Base-by-base conservation (phyloP, 2,797 vertebrate genomes). In the Varecia variegata region DNA sequence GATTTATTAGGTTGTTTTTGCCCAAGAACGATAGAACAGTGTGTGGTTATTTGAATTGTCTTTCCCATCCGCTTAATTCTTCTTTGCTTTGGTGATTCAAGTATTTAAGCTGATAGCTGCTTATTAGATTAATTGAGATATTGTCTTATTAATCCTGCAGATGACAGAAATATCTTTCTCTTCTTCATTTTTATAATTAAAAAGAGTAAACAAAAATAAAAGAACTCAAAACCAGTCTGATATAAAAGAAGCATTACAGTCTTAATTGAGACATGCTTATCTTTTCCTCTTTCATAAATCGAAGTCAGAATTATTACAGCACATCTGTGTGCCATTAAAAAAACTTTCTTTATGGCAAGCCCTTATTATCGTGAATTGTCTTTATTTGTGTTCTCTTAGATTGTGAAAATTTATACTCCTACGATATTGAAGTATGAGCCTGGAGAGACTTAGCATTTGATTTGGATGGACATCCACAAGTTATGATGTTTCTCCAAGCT, bases 1-100 rank as follows among this genome's bases (percentile, higher is more conserved):
- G 91, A 92, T 97, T 96, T 95, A 97, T 98, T 94, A 88, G 38
- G 67, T 96, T 95, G 93, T 89, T 98, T 97, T 97, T 92, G 13
- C 38, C 76, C 11, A 73, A 81, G 92, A 95, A 90, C 23, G 88
- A 93, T 45, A 97, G 93, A 93, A 93, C 47, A 95, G 73, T 5
- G 0, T 85, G 76, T 95, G 52, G 60, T 96, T 95, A 47, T 89
- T 97, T 95, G 85, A 93, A 95, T 81, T 96, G 56, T 40, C 50
- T 71, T 95, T 94, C 71, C 76, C 35, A 67, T 58, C 38, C 40
- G 40, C 84, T 90, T 96, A 93, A 79, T 97, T 95, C 40, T 93
- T 96, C 79, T 96, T 85, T 96, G 80, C 25, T 95, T 91, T 93
- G 67, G 71, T 85, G 87, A 17, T 95, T 97, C 97, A 95, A 93